Evolutionary conservation across 2,888 invertebrate species (phyloP).

Genomic region (Dasysyrphus albostriatus): DNA sequence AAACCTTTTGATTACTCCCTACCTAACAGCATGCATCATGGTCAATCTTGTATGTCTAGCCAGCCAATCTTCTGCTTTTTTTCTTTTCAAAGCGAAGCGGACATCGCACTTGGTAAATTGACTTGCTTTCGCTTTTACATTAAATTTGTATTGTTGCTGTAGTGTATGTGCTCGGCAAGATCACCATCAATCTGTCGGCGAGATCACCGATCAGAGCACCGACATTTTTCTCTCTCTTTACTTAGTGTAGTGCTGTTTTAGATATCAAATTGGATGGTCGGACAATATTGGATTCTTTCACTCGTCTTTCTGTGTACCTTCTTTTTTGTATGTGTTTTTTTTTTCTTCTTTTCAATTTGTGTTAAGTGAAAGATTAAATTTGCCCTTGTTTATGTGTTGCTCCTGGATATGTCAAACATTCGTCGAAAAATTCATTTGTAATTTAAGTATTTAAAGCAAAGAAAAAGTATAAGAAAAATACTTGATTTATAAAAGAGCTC

Average conservation of each 20-base stretch:
- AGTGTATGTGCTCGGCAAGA: conserved; percentile 43
- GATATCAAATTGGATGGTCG: conserved; percentile 57
- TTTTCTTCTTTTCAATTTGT: conserved; percentile 1
- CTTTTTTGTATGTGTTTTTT: conserved; percentile 21
- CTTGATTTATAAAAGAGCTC: conserved; percentile 28
- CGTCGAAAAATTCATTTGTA: conserved; percentile 20
- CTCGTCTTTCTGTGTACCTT: conserved; percentile 12
- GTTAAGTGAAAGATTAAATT: conserved; percentile 48
- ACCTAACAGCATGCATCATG: background rate
- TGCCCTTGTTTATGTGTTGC: conserved; percentile 38
- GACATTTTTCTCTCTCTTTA: conserved; percentile 49
- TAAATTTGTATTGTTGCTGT: conserved; percentile 15
- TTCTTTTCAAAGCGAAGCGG: conserved; percentile 25
- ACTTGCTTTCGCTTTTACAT: conserved; percentile 66
- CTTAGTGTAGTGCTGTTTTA: conserved; percentile 67
- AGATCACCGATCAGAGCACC: conserved; percentile 63
- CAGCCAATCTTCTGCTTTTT: conserved; percentile 19
- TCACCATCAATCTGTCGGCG: conserved; percentile 56
- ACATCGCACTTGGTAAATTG: conserved; percentile 52
- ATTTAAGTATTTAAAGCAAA: background rate
- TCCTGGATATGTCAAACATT: conserved; percentile 28
- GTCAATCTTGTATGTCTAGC: conserved; percentile 32
- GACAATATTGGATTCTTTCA: conserved; percentile 24
- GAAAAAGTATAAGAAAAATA: conserved; percentile 9
- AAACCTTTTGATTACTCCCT: conserved; percentile 17